Conservation (phyloP, 1,140 invertebrate genomes). For the Drosophila arizonae region DNA sequence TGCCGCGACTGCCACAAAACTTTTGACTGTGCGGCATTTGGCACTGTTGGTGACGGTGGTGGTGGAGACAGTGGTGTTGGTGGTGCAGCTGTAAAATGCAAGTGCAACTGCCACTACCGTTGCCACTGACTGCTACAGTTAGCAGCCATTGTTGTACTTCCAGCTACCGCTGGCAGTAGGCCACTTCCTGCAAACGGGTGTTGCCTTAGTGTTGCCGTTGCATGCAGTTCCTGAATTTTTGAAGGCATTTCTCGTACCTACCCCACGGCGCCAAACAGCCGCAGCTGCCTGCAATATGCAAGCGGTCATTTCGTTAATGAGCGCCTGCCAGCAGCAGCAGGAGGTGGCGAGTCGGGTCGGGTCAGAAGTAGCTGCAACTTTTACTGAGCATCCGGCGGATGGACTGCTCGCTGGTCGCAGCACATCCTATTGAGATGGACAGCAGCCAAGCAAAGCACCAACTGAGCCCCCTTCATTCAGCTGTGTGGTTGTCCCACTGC, state of each 20-base stretch:
- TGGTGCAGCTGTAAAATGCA: conserved; percentile 2
- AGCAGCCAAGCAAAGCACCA: conserved; percentile 41
- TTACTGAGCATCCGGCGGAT: conserved; percentile 73
- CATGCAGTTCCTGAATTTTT: conserved; percentile 75
- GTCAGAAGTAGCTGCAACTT: conserved; percentile 58
- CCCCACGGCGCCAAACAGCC: conserved; percentile 19
- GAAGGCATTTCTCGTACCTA: conserved; percentile 67
- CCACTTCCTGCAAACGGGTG: conserved; percentile 64
- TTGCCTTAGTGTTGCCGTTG: conserved; percentile 48
- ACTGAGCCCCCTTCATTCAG: conserved; percentile 23
- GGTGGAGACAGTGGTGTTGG: neutral
- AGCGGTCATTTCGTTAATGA: conserved; percentile 82
- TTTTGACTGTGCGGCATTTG: conserved; percentile 59
- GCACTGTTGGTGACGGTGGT: conserved; percentile 8
- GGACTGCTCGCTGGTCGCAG: conserved; percentile 27
- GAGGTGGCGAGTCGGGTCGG: neutral
- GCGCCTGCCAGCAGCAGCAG: conserved; percentile 25
- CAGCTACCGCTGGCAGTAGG: conserved; percentile 58
- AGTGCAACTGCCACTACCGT: conserved; percentile 10
- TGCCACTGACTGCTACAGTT: conserved; percentile 5
- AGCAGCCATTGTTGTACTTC: conserved; percentile 36
- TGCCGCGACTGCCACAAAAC: conserved; percentile 62
- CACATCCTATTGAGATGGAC: conserved; percentile 54
- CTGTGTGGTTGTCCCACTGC: conserved; percentile 3
- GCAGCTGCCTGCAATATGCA: conserved; percentile 66